Evolutionary conservation across 92 coral and sea anemone genomes (phyloP).

Genomic region (Parazoanthus darwini): DNA sequence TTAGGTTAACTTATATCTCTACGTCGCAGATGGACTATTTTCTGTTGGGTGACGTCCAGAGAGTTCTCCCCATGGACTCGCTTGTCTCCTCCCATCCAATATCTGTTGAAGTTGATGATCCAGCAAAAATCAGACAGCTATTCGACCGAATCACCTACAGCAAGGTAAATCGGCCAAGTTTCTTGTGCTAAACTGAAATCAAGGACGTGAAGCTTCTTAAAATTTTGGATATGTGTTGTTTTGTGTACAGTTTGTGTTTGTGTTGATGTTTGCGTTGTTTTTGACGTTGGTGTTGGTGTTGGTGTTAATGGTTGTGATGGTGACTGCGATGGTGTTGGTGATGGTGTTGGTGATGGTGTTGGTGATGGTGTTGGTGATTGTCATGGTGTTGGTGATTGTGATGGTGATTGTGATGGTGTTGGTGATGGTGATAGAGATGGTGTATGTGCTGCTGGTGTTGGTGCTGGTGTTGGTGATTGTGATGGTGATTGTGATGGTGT

Average conservation of each 20-base stretch:
- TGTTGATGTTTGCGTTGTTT: neutral
- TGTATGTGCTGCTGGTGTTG: too few species aligned
- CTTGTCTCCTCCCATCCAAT: constrained; percentile 89
- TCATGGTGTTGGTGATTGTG: too few species aligned
- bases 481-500: too few species aligned
- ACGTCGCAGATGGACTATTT: constrained; percentile 81
- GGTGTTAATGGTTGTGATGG: too few species aligned
- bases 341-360: neutral
- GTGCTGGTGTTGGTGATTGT: too few species aligned
- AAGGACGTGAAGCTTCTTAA: neutral
- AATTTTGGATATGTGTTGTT: neutral
- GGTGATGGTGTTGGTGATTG: too few species aligned
- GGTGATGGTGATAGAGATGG: too few species aligned
- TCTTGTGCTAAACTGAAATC: neutral
- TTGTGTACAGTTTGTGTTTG: neutral
- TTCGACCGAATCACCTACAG: constrained; percentile 90
- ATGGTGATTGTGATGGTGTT: too few species aligned
- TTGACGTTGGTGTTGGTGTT: neutral
- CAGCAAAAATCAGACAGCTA: constrained; percentile 81
- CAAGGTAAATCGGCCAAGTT: constrained; percentile 61
- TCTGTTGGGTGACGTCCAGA: constrained; percentile 73
- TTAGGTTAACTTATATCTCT: neutral
- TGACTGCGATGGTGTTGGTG: neutral
- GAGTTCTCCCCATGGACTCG: constrained; percentile 84
- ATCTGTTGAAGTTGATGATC: constrained; percentile 89